Evolutionary conservation across 2,888 invertebrate genomes (phyloP).

Genomic region (Hoplodrina ambigua): DNA sequence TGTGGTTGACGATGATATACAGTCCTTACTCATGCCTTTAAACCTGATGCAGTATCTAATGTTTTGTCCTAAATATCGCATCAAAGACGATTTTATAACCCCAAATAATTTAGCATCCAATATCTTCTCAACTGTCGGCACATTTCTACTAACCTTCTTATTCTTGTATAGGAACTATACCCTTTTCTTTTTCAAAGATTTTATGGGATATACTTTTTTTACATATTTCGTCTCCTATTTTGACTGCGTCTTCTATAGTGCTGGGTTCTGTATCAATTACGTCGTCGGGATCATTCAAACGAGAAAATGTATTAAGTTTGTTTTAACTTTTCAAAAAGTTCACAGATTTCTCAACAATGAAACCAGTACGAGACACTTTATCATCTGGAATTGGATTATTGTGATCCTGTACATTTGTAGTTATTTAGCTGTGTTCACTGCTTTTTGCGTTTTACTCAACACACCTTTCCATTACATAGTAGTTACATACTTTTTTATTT

Average conservation of each 20-base stretch:
- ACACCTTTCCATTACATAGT: conserved; percentile 3
- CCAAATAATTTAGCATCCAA: neutral
- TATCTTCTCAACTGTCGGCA: neutral
- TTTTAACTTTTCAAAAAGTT: conserved; percentile 26
- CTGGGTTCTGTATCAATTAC: conserved; percentile 11
- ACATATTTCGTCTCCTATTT: conserved; percentile 1
- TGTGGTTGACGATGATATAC: conserved; percentile 14
- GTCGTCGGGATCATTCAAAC: neutral
- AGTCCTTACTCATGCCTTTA: conserved; percentile 13
- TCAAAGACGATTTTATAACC: neutral
- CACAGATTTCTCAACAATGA: conserved; percentile 9
- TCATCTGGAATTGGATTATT: conserved; percentile 11
- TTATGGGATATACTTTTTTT: neutral
- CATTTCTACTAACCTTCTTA: neutral
- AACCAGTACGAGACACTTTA: neutral
- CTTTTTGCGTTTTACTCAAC: neutral
- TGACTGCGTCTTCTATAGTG: conserved; percentile 7
- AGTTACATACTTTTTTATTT: conserved; percentile 3
- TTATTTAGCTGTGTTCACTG: neutral
- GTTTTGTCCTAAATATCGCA: conserved; percentile 29
- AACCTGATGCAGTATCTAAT: conserved; percentile 24
- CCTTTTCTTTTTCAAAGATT: neutral
- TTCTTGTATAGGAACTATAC: neutral
- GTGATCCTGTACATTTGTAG: neutral
- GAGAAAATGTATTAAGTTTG: conserved; percentile 6